A percentile compares a stretch with the other conserved stretches of the same genome.
Conservation (phyloP, 2,888 invertebrate species). For the Empis livida region DNA sequence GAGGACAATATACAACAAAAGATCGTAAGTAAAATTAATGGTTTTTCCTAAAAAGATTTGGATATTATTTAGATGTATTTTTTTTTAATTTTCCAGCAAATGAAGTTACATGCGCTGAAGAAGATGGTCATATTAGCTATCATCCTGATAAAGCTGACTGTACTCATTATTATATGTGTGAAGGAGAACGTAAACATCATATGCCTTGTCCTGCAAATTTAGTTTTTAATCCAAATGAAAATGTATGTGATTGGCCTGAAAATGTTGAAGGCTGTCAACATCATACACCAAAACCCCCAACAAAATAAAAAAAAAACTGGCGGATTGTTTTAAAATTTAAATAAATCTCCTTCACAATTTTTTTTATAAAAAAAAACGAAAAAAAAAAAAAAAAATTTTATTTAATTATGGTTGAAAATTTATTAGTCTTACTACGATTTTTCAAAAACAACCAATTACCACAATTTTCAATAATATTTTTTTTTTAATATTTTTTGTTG, state of each 20-base stretch:
- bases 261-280: slow-evolving; percentile 79
- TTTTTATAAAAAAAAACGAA: no score
- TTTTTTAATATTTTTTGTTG: no score
- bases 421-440: no score
- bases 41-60: background rate
- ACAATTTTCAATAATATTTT: no score
- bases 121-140: slow-evolving; percentile 91
- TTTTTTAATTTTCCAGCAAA: slow-evolving; percentile 43
- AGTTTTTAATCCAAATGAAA: slow-evolving; percentile 84
- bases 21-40: slow-evolving; percentile 60
- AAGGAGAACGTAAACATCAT: slow-evolving; percentile 88
- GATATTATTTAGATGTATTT: background rate
- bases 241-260: slow-evolving; percentile 93
- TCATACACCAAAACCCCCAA: slow-evolving; percentile 52
- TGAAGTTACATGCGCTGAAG: slow-evolving; percentile 80
- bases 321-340: no score
- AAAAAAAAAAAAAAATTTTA: no score
- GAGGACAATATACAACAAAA: slow-evolving; percentile 72
- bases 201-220: slow-evolving; percentile 90
- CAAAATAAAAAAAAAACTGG: slow-evolving; percentile 14
- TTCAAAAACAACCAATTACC: no score
- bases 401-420: no score
- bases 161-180: slow-evolving; percentile 92
- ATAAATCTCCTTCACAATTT: no score
- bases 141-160: slow-evolving; percentile 83